A percentile compares a stretch with the other conserved stretches of the same genome.
These are phyloP conservation scores for Helogale parvula DNA, from an alignment of 2,113 vertebrate genomes.

Conservation along the genomic window DNA sequence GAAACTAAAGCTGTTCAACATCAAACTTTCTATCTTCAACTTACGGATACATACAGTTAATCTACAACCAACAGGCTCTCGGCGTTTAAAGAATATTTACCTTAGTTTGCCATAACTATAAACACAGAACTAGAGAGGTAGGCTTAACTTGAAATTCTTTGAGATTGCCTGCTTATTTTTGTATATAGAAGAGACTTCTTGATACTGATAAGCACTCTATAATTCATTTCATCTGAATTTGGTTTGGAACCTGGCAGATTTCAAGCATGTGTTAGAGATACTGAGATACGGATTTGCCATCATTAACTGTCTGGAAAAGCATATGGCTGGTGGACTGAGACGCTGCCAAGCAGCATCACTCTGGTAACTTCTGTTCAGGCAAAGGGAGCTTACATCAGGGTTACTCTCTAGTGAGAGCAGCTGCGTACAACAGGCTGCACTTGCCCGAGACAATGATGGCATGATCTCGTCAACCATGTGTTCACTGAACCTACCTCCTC, in stretches of 20 bases:
- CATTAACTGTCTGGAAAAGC: neutral
- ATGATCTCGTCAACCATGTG: neutral
- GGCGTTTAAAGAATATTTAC: neutral
- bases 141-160: neutral
- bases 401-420: neutral
- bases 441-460: neutral
- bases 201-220: neutral
- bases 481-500: neutral
- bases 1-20: neutral
- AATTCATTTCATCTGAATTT: slow-evolving; percentile 10
- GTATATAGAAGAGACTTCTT: neutral
- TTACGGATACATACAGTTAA: neutral
- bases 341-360: neutral
- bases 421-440: neutral
- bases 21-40: slow-evolving; percentile 1
- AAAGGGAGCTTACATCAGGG: neutral
- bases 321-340: neutral
- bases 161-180: neutral
- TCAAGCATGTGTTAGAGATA: neutral
- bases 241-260: neutral
- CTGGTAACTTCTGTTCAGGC: neutral
- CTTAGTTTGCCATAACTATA: neutral
- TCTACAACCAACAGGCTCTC: neutral
- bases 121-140: neutral
- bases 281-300: neutral